Evolutionary conservation across 2,888 invertebrate species (phyloP), one percentile per base, ranked within the genome.

Genomic region (Cyclophora albipunctata): DNA sequence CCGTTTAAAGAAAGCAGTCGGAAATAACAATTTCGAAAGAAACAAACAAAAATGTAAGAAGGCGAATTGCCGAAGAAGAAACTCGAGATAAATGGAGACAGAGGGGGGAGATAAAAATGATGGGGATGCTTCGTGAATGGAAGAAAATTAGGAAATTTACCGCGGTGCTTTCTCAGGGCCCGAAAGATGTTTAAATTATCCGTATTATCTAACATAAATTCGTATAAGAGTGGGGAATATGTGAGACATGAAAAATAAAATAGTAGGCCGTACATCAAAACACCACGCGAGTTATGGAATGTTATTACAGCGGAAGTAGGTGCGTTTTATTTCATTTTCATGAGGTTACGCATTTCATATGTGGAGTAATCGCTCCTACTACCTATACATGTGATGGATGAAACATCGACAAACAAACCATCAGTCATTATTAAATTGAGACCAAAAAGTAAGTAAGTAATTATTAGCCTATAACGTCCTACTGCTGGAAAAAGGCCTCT

Each of bases 11-110:
- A 82, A 84, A 83, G 70, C 75, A 78, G 69, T 64, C 84, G 85
- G 86, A 87, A 85, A 88, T 86, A 86, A 84, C 84, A 86, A 86
- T 85, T 86, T 84, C 68, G 75, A 74, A 77, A 79, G 82, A 84
- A 82, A 86, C 84, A 86, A 85, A 84, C 81, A 84, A 83, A 51
- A 87, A 86, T 78, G 79, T 83, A 77, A 77, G 79, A 77, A 75
- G 72, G 74, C 70, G 80, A 81, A 77, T 82, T 78, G 73, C 73
- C 78, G 80, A 74, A 74, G 69, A 67, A 80, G 75, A 74, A 76
- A 72, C 74, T 71, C 65, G 75, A 84, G 84, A 86, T 87, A 86
- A 84, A 86, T 81, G 79, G 74, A 78, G 78, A 80, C 82, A 78
- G 71, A 66, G 78, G 79, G 83, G 83, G 83, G 81, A 84, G 84